phyloP scores from a whole-genome alignment of 2,888 invertebrate genomes.

The Buathra laborator region DNA sequence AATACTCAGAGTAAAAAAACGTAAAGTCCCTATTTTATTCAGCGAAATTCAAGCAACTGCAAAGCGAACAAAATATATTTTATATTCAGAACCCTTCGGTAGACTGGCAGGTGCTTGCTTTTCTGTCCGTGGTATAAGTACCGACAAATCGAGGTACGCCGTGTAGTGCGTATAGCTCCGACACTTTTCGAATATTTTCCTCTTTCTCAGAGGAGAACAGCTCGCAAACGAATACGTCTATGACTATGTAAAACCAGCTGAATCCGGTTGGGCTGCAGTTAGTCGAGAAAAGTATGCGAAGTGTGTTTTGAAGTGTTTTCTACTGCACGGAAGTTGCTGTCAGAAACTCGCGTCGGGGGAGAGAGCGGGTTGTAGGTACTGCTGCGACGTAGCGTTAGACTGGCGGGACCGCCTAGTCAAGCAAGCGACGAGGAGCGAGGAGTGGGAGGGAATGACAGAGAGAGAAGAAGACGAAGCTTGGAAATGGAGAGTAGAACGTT shows the following conservation, averaged over 20 bases:
- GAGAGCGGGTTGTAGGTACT: too few relatives aligned
- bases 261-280: neutral
- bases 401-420: constrained; percentile 15
- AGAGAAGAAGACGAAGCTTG: constrained; percentile 66
- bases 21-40: neutral
- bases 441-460: constrained; percentile 44
- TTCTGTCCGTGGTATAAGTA: neutral
- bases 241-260: neutral
- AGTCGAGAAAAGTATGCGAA: constrained; percentile 26
- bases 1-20: too few relatives aligned
- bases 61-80: neutral
- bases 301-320: constrained; percentile 34
- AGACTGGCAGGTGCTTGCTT: neutral
- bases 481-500: constrained; percentile 71
- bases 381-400: neutral
- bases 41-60: neutral
- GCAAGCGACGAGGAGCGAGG: constrained; percentile 39
- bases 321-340: constrained; percentile 43
- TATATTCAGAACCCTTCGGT: neutral
- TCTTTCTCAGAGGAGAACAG: neutral
- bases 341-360: constrained; percentile 14
- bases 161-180: neutral
- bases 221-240: constrained; percentile 8
- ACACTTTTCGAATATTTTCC: neutral
- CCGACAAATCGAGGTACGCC: neutral